Conservation (phyloP, 2,888 invertebrate species). For the Perithous albicinctus region DNA sequence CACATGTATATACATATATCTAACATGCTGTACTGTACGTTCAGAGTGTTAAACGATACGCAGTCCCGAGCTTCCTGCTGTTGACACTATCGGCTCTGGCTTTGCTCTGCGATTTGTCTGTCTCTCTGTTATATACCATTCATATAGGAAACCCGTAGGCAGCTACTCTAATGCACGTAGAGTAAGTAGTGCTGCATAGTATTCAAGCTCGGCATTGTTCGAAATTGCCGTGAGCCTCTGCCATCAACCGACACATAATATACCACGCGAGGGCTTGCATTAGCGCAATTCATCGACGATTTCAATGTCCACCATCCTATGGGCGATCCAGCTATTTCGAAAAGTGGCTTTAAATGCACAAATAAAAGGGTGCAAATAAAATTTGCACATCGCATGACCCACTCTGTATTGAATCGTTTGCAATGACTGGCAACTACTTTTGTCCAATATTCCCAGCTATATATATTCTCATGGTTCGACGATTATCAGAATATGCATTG, state of each 20-base stretch:
- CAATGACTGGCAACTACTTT: background rate
- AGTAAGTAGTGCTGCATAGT: slow-evolving; percentile 27
- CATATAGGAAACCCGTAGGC: slow-evolving; percentile 25
- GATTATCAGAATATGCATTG: background rate
- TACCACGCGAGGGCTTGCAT: slow-evolving; percentile 26
- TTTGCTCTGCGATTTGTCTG: slow-evolving; percentile 63
- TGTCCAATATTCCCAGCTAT: background rate
- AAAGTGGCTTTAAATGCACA: slow-evolving; percentile 42
- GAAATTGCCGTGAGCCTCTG: slow-evolving; percentile 50
- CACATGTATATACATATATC: background rate
- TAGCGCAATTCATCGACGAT: slow-evolving; percentile 53
- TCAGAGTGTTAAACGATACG: slow-evolving; percentile 61
- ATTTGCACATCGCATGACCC: background rate
- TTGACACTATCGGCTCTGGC: slow-evolving; percentile 64
- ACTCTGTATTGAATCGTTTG: background rate
- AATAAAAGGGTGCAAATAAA: slow-evolving; percentile 36
- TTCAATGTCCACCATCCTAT: slow-evolving; percentile 9
- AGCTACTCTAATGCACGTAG: slow-evolving; percentile 14
- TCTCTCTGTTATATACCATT: slow-evolving; percentile 48
- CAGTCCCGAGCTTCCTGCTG: slow-evolving; percentile 60
- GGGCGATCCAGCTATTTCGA: slow-evolving; percentile 7
- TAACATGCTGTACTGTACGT: slow-evolving; percentile 35
- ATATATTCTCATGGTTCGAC: no score
- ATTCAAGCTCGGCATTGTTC: slow-evolving; percentile 52
- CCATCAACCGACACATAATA: slow-evolving; percentile 16